Percentiles rank a stretch among this genome's conserved stretches.
phyloP scores from a whole-genome alignment of 2,888 invertebrate genomes.

The Polydesmus complanatus region DNA sequence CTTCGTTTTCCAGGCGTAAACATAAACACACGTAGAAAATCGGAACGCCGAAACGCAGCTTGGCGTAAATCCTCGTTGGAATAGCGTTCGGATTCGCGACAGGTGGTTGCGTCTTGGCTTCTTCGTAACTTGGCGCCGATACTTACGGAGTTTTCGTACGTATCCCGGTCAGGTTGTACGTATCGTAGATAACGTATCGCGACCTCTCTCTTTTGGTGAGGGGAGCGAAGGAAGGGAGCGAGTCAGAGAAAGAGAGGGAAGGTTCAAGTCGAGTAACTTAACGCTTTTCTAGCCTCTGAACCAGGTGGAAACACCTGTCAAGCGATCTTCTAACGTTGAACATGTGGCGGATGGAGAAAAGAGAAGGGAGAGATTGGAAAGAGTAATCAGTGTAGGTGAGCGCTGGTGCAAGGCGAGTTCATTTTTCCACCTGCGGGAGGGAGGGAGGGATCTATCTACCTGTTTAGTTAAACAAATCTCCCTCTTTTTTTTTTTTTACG shows the following conservation, averaged over 20 bases:
- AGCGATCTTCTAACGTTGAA: too few species aligned
- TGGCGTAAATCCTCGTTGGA: neutral
- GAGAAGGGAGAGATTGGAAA: too few species aligned
- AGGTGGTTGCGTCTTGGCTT: neutral
- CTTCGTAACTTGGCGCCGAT: neutral
- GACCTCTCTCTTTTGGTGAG: neutral
- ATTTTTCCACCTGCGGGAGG: too few species aligned
- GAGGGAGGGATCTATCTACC: too few species aligned
- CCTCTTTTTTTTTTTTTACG: too few species aligned
- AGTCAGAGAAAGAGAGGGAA: neutral
- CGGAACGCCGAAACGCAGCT: too few species aligned
- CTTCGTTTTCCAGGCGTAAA: too few species aligned
- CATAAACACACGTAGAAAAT: too few species aligned
- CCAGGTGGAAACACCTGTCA: neutral
- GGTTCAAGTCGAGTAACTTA: neutral
- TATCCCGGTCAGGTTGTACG: neutral
- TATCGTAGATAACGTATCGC: neutral
- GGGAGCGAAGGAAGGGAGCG: neutral
- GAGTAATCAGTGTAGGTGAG: too few species aligned
- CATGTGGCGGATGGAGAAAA: too few species aligned
- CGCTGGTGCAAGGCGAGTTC: too few species aligned
- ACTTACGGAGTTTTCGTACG: neutral
- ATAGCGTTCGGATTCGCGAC: neutral
- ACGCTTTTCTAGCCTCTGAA: neutral
- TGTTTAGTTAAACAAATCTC: too few species aligned